phyloP scores from a whole-genome alignment of 2,797 vertebrate genomes.

The Neoniphon sammara region DNA sequence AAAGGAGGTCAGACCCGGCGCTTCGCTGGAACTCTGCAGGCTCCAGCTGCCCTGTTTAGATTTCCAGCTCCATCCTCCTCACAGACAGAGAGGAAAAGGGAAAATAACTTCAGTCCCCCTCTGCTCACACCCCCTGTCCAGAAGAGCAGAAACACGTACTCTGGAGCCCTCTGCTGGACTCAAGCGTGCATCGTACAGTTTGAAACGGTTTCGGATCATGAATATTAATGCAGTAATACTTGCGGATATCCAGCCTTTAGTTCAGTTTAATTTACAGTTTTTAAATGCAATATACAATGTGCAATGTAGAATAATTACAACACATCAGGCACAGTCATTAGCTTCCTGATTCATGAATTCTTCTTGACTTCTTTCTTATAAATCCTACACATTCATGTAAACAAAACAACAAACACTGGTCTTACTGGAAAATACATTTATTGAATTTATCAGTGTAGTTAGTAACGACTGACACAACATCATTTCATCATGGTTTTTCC shows the following conservation, averaged over 20 bases:
- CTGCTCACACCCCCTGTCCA: constrained; percentile 52
- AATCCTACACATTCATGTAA: neutral
- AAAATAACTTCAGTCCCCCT: constrained; percentile 55
- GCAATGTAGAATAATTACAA: too few species aligned
- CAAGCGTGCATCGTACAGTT: neutral
- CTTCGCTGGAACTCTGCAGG: constrained; percentile 66
- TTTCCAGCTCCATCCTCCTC: constrained; percentile 72
- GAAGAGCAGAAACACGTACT: constrained; percentile 16
- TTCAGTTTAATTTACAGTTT: too few species aligned
- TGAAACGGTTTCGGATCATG: neutral
- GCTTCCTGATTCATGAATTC: neutral
- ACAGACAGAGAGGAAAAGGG: constrained; percentile 53
- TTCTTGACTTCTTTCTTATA: neutral
- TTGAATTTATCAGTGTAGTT: constrained; percentile 53
- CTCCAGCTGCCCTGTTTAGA: constrained; percentile 58
- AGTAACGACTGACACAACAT: constrained; percentile 35
- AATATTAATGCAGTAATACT: neutral
- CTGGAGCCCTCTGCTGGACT: constrained; percentile 77
- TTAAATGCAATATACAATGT: too few species aligned
- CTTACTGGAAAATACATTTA: constrained; percentile 65
- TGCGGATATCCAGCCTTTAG: neutral
- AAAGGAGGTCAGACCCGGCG: constrained; percentile 39
- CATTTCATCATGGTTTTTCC: constrained; percentile 9
- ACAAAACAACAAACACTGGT: neutral
- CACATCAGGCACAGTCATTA: too few species aligned